Conservation (phyloP, 2,888 invertebrate genomes). For the Drosophila formosana region DNA sequence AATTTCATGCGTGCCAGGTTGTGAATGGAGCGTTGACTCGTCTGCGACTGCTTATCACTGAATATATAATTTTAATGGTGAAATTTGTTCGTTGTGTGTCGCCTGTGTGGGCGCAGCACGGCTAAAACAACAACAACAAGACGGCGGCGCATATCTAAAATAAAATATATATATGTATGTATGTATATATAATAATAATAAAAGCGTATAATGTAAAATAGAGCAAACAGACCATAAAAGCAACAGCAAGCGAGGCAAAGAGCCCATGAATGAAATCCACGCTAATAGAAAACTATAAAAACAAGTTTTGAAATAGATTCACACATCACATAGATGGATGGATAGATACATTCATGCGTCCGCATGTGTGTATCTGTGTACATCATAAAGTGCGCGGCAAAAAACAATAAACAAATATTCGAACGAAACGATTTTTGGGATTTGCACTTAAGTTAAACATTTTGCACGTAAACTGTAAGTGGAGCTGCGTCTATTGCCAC, state of each 20-base stretch:
- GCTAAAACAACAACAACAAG: constrained; percentile 15
- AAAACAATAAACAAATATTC: constrained; percentile 2
- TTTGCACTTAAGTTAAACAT: constrained; percentile 61
- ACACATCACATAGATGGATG: constrained; percentile 25
- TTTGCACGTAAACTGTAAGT: constrained; percentile 63
- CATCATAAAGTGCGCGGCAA: constrained; percentile 12
- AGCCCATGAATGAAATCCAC: constrained; percentile 67
- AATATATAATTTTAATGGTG: constrained; percentile 10
- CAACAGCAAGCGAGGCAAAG: constrained; percentile 31
- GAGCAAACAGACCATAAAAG: constrained; percentile 74
- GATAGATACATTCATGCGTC: background rate
- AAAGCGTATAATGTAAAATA: constrained; percentile 64
- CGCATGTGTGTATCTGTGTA: constrained; percentile 7
- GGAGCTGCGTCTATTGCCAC: constrained; percentile 34
- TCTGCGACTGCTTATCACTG: constrained; percentile 14
- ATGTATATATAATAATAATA: constrained; percentile 27
- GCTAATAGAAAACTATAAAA: constrained; percentile 54
- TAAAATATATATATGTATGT: constrained; percentile 2
- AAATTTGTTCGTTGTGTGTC: constrained; percentile 5
- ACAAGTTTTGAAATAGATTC: constrained; percentile 46
- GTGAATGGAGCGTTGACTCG: constrained; percentile 29
- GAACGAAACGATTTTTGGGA: constrained; percentile 28
- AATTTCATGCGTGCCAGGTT: constrained; percentile 37
- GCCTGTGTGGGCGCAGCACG: constrained; percentile 38
- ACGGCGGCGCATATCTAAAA: constrained; percentile 10